Percentiles rank a stretch among this genome's conserved stretches.
These are phyloP conservation scores for Synergus japonicus DNA, from an alignment of 2,888 invertebrate genomes.

Conservation along the genomic window DNA sequence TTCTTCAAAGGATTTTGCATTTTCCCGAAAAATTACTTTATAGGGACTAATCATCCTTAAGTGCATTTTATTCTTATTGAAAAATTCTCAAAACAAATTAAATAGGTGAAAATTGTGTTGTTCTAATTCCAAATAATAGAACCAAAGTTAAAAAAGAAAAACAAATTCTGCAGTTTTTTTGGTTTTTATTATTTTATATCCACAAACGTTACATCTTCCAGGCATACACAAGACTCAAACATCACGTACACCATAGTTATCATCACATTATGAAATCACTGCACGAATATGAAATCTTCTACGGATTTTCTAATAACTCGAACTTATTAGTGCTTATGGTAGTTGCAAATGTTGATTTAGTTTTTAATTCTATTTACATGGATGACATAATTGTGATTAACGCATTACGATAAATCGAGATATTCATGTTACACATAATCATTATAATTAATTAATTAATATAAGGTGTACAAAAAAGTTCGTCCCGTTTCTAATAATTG, in stretches of 20 bases:
- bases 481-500: too few species aligned
- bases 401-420: constrained; percentile 33
- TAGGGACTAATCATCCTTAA: too few species aligned
- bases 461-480: too few species aligned
- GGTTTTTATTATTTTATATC: constrained; percentile 71
- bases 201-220: constrained; percentile 74
- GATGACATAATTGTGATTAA: constrained; percentile 46
- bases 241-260: constrained; percentile 48
- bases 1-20: too few species aligned
- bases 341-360: constrained; percentile 43
- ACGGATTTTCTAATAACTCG: constrained; percentile 51
- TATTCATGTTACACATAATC: constrained; percentile 1
- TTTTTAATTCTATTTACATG: constrained; percentile 41
- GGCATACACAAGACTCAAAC: constrained; percentile 66
- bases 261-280: constrained; percentile 51
- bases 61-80: too few species aligned
- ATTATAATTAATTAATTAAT: constrained; percentile 12
- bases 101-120: neutral
- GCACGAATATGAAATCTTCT: constrained; percentile 52
- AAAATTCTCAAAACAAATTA: too few species aligned
- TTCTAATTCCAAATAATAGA: neutral
- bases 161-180: constrained; percentile 62
- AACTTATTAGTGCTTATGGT: constrained; percentile 43
- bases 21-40: too few species aligned
- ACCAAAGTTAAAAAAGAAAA: constrained; percentile 23